These are phyloP conservation scores for Pantherophis vulpinus DNA, from an alignment of 2,797 vertebrate genomes.

Conservation along the genomic window DNA sequence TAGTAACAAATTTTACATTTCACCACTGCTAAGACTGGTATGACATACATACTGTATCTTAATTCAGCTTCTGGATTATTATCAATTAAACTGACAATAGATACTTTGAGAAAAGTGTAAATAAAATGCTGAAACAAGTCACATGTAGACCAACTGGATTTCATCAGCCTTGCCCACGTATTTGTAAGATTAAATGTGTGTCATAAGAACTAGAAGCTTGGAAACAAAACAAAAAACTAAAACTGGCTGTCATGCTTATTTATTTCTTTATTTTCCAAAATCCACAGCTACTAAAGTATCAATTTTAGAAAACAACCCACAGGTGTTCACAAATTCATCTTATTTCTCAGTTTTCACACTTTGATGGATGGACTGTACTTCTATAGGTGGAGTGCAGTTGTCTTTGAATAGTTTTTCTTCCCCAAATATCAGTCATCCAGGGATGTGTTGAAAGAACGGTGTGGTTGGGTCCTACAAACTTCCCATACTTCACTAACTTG, in stretches of 20 bases:
- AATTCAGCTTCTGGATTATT: neutral
- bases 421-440: neutral
- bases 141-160: neutral
- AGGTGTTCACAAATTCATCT: neutral
- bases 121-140: neutral
- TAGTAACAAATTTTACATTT: too few relatives aligned
- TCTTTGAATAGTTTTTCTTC: neutral
- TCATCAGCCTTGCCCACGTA: neutral
- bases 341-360: neutral
- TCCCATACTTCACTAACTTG: neutral
- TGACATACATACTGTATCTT: neutral
- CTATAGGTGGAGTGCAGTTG: neutral
- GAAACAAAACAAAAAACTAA: neutral
- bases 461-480: neutral
- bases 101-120: neutral
- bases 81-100: neutral
- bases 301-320: neutral
- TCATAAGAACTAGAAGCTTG: neutral
- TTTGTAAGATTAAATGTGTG: neutral
- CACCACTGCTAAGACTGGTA: neutral
- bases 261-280: constrained; percentile 5
- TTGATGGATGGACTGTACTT: neutral
- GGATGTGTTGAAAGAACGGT: neutral
- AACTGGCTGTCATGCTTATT: neutral
- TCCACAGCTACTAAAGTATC: neutral